These are phyloP conservation scores for Cheilinus undulatus DNA, from an alignment of 2,113 vertebrate species.

Conservation along the genomic window DNA sequence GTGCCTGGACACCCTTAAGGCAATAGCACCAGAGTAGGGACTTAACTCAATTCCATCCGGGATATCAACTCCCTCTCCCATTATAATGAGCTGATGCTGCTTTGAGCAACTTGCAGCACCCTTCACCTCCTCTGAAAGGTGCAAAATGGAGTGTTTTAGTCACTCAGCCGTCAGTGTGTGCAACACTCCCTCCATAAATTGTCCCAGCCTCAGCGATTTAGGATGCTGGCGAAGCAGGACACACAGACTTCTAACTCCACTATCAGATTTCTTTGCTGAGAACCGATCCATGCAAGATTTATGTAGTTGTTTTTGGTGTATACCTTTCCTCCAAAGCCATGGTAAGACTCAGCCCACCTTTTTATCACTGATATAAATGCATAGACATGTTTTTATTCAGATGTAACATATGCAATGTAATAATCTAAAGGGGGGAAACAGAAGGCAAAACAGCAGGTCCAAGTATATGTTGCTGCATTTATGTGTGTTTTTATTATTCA, in stretches of 20 bases:
- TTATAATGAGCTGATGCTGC: constrained; percentile 53
- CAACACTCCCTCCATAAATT: constrained; percentile 17
- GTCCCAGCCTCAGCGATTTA: constrained; percentile 45
- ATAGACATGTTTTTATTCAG: neutral
- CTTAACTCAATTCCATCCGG: constrained; percentile 45
- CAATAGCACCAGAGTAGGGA: constrained; percentile 23
- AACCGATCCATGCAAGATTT: constrained; percentile 20
- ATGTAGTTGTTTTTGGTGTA: neutral
- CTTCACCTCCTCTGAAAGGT: constrained; percentile 32
- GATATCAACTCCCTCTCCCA: constrained; percentile 31
- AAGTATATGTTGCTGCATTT: neutral
- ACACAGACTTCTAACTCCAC: constrained; percentile 4
- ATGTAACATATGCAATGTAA: neutral
- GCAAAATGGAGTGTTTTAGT: constrained; percentile 57
- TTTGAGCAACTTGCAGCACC: constrained; percentile 45
- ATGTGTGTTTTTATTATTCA: constrained; percentile 2
- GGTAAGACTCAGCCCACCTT: neutral
- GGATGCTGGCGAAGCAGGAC: constrained; percentile 38
- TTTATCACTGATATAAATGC: neutral
- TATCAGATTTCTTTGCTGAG: neutral
- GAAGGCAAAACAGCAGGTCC: neutral
- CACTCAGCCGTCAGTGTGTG: constrained; percentile 26
- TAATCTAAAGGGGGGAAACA: neutral
- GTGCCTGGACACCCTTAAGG: constrained; percentile 26
- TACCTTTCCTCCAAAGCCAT: neutral